Percentiles rank a stretch among this genome's conserved stretches.
Evolutionary conservation across 1,140 invertebrate genomes (phyloP).

Genomic region (Metaphire vulgaris): DNA sequence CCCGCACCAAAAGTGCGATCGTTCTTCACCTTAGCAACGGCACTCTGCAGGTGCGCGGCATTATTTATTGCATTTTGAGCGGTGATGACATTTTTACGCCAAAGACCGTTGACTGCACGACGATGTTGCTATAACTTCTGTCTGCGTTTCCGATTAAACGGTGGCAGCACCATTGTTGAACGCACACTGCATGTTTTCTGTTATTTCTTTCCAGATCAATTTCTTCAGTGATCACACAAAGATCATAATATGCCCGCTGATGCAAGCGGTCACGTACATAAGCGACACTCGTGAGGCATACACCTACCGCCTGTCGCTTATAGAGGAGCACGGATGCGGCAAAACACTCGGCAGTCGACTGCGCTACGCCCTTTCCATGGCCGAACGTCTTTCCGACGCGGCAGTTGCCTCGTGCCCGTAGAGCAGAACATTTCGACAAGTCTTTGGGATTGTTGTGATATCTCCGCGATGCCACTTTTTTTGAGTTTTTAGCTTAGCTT

Average conservation of each 20-base stretch:
- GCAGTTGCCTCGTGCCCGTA: too few relatives aligned
- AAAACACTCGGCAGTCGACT: slow-evolving; percentile 71
- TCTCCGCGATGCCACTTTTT: too few relatives aligned
- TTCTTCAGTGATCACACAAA: slow-evolving; percentile 94
- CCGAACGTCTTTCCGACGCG: slow-evolving; percentile 55
- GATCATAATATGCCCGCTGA: slow-evolving; percentile 91
- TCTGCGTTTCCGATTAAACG: not conserved
- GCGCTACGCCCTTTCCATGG: slow-evolving; percentile 78
- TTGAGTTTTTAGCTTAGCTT: too few relatives aligned
- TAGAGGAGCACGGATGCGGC: slow-evolving; percentile 76
- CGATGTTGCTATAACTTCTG: too few relatives aligned
- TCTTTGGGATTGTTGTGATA: too few relatives aligned
- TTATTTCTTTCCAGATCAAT: slow-evolving; percentile 63
- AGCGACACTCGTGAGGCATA: slow-evolving; percentile 86
- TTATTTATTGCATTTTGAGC: too few relatives aligned
- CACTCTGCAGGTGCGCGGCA: slow-evolving; percentile 90
- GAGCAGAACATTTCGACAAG: too few relatives aligned
- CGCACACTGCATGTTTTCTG: not conserved
- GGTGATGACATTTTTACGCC: too few relatives aligned
- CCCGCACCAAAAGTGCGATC: slow-evolving; percentile 84
- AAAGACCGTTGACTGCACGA: too few relatives aligned
- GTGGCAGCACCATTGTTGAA: not conserved
- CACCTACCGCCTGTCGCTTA: slow-evolving; percentile 77
- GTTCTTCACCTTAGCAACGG: slow-evolving; percentile 96
- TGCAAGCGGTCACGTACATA: slow-evolving; percentile 93